A percentile compares a stretch with the other conserved stretches of the same genome.
These are phyloP conservation scores for Coenobita brevimanus DNA, from an alignment of 1,140 invertebrate genomes.

Conservation along the genomic window DNA sequence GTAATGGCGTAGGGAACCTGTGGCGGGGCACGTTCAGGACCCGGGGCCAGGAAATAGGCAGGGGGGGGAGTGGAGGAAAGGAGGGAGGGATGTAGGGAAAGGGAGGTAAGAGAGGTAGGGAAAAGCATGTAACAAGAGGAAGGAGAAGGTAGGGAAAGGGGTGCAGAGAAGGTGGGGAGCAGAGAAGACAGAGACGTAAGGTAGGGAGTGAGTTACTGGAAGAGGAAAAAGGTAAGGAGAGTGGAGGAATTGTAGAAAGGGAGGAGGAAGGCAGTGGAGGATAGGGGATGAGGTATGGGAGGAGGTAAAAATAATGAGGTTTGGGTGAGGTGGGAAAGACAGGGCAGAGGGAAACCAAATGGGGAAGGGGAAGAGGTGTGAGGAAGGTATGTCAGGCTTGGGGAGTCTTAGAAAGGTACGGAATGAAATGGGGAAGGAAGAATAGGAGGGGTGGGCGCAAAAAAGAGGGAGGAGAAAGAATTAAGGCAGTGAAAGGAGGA, in stretches of 20 bases:
- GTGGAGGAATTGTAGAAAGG: not conserved
- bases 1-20: too few relatives aligned
- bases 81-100: not conserved
- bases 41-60: too few relatives aligned
- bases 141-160: not conserved
- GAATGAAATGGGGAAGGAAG: too few relatives aligned
- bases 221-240: too few relatives aligned
- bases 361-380: not conserved
- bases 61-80: too few relatives aligned
- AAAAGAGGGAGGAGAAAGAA: conserved; percentile 1
- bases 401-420: too few relatives aligned
- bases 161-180: not conserved
- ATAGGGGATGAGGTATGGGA: not conserved
- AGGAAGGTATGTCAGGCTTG: too few relatives aligned
- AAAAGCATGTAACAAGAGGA: not conserved
- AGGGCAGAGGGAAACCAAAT: not conserved
- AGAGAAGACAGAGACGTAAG: not conserved
- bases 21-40: too few relatives aligned
- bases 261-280: not conserved
- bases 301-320: not conserved
- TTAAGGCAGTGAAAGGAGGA: not conserved
- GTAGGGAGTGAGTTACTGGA: too few relatives aligned
- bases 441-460: not conserved
- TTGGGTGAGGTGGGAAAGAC: not conserved
- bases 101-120: not conserved